These are phyloP conservation scores for Polyploca ridens DNA, from an alignment of 2,888 invertebrate species.

Conservation along the genomic window DNA sequence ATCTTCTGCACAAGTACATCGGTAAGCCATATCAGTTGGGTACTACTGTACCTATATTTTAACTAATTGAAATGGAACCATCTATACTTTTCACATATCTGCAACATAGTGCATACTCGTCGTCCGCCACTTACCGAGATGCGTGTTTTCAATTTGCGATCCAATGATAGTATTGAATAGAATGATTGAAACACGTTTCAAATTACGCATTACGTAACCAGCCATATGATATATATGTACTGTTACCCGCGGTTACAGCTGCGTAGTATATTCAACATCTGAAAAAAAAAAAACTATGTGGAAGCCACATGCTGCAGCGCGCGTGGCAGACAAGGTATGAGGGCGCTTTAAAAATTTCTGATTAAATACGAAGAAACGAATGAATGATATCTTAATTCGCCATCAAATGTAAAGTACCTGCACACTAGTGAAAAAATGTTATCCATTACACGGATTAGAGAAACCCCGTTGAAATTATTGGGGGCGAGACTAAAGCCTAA, in stretches of 20 bases:
- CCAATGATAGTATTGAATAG: background rate
- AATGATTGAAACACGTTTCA: constrained; percentile 8
- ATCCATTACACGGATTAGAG: constrained; percentile 37
- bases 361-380: too few species aligned
- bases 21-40: too few species aligned
- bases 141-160: constrained; percentile 4
- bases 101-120: background rate
- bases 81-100: background rate
- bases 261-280: background rate
- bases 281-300: constrained; percentile 15
- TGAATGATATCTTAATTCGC: constrained; percentile 27
- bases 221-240: background rate
- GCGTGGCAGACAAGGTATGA: too few species aligned
- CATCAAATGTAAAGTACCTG: too few species aligned
- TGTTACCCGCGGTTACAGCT: background rate
- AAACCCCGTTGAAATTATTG: constrained; percentile 70
- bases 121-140: background rate
- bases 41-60: too few species aligned
- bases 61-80: too few species aligned
- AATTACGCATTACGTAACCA: background rate
- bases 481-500: constrained; percentile 69
- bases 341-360: too few species aligned
- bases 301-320: too few species aligned
- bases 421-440: too few species aligned
- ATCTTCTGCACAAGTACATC: too few species aligned